Evolutionary conservation across 1,140 invertebrate genomes (phyloP).

Genomic region (Dendroctonus ponderosae): DNA sequence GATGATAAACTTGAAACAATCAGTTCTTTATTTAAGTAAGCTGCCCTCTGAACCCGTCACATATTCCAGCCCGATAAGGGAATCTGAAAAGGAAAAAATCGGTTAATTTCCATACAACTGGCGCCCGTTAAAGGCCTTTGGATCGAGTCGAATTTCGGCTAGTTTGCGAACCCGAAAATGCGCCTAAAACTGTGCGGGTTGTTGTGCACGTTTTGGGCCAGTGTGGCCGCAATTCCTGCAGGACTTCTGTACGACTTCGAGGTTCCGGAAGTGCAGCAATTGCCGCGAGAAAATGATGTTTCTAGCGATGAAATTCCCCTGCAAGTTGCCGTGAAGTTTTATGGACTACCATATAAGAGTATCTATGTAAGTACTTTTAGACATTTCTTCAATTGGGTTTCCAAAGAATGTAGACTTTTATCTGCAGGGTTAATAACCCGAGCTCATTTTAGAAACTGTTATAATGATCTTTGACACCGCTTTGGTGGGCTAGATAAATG

Average conservation of each 20-base stretch:
- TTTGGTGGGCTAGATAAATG: neutral
- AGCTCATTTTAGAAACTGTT: constrained; percentile 1
- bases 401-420: neutral
- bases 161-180: constrained; percentile 30
- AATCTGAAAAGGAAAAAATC: constrained; percentile 21
- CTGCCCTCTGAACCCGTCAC: constrained; percentile 26
- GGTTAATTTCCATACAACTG: constrained; percentile 8
- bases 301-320: constrained; percentile 54
- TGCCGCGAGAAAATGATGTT: constrained; percentile 52
- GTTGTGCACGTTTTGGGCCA: constrained; percentile 22
- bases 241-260: constrained; percentile 39
- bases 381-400: neutral
- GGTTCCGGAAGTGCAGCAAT: constrained; percentile 35
- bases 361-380: constrained; percentile 46
- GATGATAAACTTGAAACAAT: constrained; percentile 6
- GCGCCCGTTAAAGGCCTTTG: neutral
- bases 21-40: constrained; percentile 23
- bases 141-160: neutral
- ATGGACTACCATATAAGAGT: constrained; percentile 42
- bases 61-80: constrained; percentile 15
- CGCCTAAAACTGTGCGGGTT: constrained; percentile 36
- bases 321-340: constrained; percentile 50
- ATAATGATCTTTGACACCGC: constrained; percentile 2
- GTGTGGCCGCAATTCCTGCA: constrained; percentile 31
- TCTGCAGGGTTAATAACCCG: constrained; percentile 3